A percentile compares a stretch with the other conserved stretches of the same genome.
Conservation (phyloP, 2,113 vertebrate genomes). For the Brachirus orientalis region DNA sequence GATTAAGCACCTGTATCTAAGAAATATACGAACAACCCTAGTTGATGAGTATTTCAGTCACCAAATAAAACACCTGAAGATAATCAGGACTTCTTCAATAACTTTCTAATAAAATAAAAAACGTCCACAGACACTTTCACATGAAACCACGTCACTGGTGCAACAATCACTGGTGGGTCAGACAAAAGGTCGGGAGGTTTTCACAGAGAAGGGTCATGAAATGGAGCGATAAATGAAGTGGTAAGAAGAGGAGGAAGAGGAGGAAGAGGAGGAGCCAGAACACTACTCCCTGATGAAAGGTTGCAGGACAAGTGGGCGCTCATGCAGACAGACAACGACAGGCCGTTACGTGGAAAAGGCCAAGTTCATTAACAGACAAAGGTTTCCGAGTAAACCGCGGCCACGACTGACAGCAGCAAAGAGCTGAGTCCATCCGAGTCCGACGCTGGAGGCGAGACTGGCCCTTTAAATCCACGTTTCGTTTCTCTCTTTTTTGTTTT, state of each 20-base stretch:
- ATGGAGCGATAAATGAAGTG: slow-evolving; percentile 61
- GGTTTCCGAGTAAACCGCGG: slow-evolving; percentile 68
- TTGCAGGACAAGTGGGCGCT: slow-evolving; percentile 67
- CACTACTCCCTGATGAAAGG: slow-evolving; percentile 73
- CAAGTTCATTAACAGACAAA: slow-evolving; percentile 80
- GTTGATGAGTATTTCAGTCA: too few species aligned
- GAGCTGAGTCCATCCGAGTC: slow-evolving; percentile 56
- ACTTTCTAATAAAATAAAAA: too few species aligned
- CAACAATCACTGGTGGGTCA: slow-evolving; percentile 48
- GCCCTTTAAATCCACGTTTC: slow-evolving; percentile 14
- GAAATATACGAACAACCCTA: too few species aligned
- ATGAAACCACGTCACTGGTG: too few species aligned
- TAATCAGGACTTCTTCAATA: too few species aligned
- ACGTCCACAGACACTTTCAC: too few species aligned
- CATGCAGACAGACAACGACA: slow-evolving; percentile 70
- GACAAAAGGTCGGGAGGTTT: slow-evolving; percentile 38
- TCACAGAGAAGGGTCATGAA: slow-evolving; percentile 44
- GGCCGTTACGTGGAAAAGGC: slow-evolving; percentile 78
- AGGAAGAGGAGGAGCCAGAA: slow-evolving; percentile 38
- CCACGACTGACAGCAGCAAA: slow-evolving; percentile 66
- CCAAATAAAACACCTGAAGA: too few species aligned
- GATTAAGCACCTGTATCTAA: too few species aligned
- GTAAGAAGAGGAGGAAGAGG: background rate
- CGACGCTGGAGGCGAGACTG: slow-evolving; percentile 27
- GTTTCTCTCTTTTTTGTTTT: too few species aligned